Evolutionary conservation across 2,888 invertebrate species (phyloP).

Genomic region (Copidosoma aretas): DNA sequence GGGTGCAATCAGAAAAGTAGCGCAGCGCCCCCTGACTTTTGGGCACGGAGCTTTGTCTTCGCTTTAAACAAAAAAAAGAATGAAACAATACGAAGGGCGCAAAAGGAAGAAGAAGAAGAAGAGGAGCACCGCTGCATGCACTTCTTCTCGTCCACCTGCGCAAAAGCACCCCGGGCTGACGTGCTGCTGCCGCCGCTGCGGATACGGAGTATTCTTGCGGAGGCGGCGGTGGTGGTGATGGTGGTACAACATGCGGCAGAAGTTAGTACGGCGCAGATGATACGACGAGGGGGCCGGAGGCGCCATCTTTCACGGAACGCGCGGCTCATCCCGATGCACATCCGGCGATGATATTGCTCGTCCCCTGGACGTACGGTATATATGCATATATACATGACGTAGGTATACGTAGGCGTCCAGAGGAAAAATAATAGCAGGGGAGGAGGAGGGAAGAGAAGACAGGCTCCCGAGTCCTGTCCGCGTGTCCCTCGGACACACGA

Average conservation of each 20-base stretch:
- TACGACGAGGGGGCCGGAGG: slow-evolving; percentile 53
- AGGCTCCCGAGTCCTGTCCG: slow-evolving; percentile 41
- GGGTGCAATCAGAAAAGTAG: too few relatives aligned
- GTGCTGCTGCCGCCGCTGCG: neutral
- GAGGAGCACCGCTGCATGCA: neutral
- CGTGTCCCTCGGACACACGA: slow-evolving; percentile 47
- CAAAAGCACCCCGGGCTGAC: neutral
- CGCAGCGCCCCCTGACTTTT: too few relatives aligned
- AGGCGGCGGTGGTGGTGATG: slow-evolving; percentile 48
- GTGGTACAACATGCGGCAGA: too few relatives aligned
- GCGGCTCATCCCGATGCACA: slow-evolving; percentile 50
- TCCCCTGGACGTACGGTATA: slow-evolving; percentile 27
- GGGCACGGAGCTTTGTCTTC: too few relatives aligned
- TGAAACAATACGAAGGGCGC: neutral
- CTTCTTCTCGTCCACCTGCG: slow-evolving; percentile 18
- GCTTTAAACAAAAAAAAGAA: too few relatives aligned
- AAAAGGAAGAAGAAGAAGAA: neutral
- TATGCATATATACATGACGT: slow-evolving; percentile 29
- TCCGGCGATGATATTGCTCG: slow-evolving; percentile 41
- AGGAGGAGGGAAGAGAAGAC: slow-evolving; percentile 6
- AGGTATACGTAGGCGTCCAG: slow-evolving; percentile 23
- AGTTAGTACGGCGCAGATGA: too few relatives aligned
- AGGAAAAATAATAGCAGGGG: slow-evolving; percentile 5
- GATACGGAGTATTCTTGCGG: slow-evolving; percentile 43
- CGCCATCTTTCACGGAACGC: slow-evolving; percentile 56